Percentiles rank a stretch among this genome's conserved stretches.
Conservation (phyloP, 2,888 invertebrate genomes). For the Amorpha juglandis region DNA sequence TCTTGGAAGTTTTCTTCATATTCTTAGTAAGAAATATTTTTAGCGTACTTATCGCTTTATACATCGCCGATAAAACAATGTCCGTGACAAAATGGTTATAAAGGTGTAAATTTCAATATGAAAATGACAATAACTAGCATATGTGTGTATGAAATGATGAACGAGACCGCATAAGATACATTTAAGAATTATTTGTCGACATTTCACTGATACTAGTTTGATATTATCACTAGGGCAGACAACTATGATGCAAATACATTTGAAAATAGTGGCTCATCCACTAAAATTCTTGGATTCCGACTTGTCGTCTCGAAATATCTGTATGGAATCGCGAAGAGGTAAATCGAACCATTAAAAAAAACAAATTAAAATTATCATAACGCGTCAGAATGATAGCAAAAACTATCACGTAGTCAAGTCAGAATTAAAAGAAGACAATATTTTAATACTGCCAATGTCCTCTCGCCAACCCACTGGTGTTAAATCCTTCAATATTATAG, state of each 20-base stretch:
- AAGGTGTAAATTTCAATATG: conserved; percentile 73
- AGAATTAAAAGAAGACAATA: too few species aligned
- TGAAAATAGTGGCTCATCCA: not conserved
- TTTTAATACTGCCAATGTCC: too few species aligned
- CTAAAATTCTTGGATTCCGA: too few species aligned
- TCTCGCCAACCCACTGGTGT: too few species aligned
- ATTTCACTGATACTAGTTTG: not conserved
- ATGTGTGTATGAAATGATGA: conserved; percentile 58
- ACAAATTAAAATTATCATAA: too few species aligned
- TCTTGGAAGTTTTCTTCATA: conserved; percentile 22
- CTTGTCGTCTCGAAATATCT: too few species aligned
- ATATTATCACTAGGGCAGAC: not conserved
- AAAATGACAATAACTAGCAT: conserved; percentile 72
- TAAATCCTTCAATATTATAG: too few species aligned
- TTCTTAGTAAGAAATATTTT: conserved; percentile 29
- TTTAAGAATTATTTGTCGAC: conserved; percentile 15
- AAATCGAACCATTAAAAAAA: too few species aligned
- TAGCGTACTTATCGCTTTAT: conserved; percentile 49
- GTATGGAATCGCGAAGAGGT: too few species aligned
- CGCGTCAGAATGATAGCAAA: too few species aligned
- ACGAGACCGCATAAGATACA: conserved; percentile 49
- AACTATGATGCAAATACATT: conserved; percentile 1
- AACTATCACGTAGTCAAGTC: too few species aligned
- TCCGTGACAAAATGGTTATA: conserved; percentile 60
- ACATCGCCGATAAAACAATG: conserved; percentile 51